Evolutionary conservation across 2,113 vertebrate species (phyloP), one percentile per base, ranked within the genome.

Genomic region (Zosterops japonicus): DNA sequence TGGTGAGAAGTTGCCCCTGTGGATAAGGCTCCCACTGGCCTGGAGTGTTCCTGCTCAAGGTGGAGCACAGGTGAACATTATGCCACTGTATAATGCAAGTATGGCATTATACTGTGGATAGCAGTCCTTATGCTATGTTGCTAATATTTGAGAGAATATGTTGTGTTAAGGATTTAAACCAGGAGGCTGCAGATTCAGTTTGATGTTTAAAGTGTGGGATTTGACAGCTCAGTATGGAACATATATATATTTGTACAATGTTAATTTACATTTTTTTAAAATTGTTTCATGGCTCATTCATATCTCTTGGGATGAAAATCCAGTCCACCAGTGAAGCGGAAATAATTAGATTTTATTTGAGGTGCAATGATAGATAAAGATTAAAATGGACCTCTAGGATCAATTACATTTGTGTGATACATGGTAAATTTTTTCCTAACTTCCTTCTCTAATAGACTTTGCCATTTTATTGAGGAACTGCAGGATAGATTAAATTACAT

Each of bases 331-430:
- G n/a, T 53, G 59, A 88, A 77, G 50, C 36, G 69, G 61, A 93
- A 94, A 68, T 72, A 95, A 86, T 28, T 79, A 49, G 46, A 39
- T 88, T 56, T 93, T 89, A 67, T 82, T 87, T 95, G 72, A 83
- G 56, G 33, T 77, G 47, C 64, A 39, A 11, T 74, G 59, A 61
- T 69, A 76, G 79, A 53, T 86, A 67, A 86, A 75, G 36, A 86
- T 65, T 63, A 61, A 90, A 91, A 70, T 64, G 52, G 47, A 63
- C 64, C 21, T 84, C 16, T 65, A 57, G 65, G 82, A 70, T 89
- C n/a, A 47, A 20, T 84, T 81, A 55, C 14, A 8, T 65, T 61
- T 85, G 55, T 50, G 23, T 83, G 36, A 60, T 41, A n/a, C 39
- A 28, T 59, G 59, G 35, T 77, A 76, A 42, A 21, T 83, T 94